Evolutionary conservation across 1,140 invertebrate species (phyloP).

Genomic region (Cydia fagiglandana): DNA sequence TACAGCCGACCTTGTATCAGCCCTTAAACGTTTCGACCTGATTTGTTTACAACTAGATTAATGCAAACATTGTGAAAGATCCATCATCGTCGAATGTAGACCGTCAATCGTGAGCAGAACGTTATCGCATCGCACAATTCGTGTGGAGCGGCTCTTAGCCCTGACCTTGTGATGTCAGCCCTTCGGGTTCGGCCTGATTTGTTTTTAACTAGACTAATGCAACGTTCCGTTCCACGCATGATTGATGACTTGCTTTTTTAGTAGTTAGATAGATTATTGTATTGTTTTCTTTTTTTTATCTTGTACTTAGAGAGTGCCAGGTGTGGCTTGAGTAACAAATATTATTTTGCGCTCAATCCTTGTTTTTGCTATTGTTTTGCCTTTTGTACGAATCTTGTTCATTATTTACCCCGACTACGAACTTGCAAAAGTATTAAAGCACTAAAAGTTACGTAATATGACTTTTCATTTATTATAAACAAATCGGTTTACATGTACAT

Average conservation of each 20-base stretch:
- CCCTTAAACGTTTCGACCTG: constrained; percentile 39
- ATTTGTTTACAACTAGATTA: constrained; percentile 49
- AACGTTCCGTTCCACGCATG: constrained; percentile 33
- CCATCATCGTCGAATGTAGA: not conserved
- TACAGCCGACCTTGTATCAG: constrained; percentile 36
- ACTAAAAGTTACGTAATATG: too few relatives aligned
- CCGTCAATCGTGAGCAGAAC: not conserved
- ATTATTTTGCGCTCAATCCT: not conserved
- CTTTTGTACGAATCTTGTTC: not conserved
- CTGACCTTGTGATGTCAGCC: constrained; percentile 38
- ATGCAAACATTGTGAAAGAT: constrained; percentile 8
- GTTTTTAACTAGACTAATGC: constrained; percentile 49
- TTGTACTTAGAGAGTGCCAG: not conserved
- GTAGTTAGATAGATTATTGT: not conserved
- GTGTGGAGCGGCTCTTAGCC: constrained; percentile 28
- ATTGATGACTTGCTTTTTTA: constrained; percentile 43
- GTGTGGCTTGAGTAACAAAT: not conserved
- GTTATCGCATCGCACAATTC: constrained; percentile 33
- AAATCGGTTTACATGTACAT: too few relatives aligned
- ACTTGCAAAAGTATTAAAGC: too few relatives aligned
- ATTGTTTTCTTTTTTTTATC: not conserved
- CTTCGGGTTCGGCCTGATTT: constrained; percentile 45
- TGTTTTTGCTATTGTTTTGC: not conserved
- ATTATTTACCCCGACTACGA: not conserved
- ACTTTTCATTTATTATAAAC: too few relatives aligned